phyloP scores from a whole-genome alignment of 2,113 vertebrate genomes.

The Pteronura brasiliensis region DNA sequence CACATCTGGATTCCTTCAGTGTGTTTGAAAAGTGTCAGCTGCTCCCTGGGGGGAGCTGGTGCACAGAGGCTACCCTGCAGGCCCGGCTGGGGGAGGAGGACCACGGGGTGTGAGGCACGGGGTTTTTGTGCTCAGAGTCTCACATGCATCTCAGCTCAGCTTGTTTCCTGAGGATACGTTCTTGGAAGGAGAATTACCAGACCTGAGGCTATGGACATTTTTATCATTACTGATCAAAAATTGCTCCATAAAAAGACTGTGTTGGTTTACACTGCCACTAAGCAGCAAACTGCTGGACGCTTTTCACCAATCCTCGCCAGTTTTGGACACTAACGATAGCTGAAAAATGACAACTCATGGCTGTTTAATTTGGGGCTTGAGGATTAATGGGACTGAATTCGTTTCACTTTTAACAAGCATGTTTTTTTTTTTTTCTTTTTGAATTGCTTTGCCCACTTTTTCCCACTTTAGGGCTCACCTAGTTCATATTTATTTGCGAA shows the following conservation, averaged over 20 bases:
- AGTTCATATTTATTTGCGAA: constrained; percentile 4
- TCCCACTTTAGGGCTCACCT: neutral
- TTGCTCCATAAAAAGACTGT: neutral
- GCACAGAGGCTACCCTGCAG: neutral
- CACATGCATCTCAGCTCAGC: neutral
- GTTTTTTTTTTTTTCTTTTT: neutral
- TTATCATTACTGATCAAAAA: constrained; percentile 32
- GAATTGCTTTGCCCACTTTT: neutral
- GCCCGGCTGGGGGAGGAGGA: neutral
- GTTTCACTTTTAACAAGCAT: neutral
- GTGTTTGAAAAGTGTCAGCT: constrained; percentile 68
- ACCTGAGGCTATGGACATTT: neutral
- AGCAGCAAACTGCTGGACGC: neutral
- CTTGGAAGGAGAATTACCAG: neutral
- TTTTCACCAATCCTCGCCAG: neutral
- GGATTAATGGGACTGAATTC: neutral
- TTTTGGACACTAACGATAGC: neutral
- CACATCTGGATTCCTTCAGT: constrained; percentile 59
- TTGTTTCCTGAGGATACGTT: neutral
- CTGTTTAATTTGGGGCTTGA: neutral
- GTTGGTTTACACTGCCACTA: neutral
- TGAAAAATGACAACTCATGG: neutral
- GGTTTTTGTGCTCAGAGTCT: neutral
- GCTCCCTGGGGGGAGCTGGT: neutral
- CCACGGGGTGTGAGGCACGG: neutral